Evolutionary conservation across 2,797 vertebrate species (phyloP).

Genomic region (Paramormyrops hopkinsi): DNA sequence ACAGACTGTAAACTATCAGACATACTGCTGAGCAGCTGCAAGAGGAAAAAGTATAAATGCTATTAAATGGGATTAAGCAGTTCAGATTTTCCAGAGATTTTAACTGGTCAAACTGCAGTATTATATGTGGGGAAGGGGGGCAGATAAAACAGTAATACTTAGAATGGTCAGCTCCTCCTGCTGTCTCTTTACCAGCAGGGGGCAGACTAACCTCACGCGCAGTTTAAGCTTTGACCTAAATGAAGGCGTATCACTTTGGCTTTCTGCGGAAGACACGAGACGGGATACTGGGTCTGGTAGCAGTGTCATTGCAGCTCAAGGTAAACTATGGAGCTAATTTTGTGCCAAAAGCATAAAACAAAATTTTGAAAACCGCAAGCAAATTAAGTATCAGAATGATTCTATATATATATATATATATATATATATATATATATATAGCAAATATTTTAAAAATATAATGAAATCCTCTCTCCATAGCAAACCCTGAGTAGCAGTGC

Average conservation of each 20-base stretch:
- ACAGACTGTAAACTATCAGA: too few species aligned
- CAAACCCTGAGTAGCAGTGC: background rate
- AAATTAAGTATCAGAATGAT: too few species aligned
- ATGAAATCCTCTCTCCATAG: background rate
- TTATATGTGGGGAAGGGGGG: background rate
- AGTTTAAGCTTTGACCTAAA: background rate
- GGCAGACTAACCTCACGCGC: background rate
- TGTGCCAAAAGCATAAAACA: background rate
- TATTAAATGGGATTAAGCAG: background rate
- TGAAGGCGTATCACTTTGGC: background rate
- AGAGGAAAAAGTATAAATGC: background rate
- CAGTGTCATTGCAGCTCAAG: background rate
- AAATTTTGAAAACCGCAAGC: background rate
- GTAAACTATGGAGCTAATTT: background rate
- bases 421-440: too few species aligned
- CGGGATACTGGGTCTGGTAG: background rate
- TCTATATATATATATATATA: too few species aligned
- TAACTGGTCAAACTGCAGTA: background rate
- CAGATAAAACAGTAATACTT: background rate
- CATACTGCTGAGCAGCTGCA: background rate
- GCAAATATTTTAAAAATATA: background rate
- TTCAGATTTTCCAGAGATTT: background rate
- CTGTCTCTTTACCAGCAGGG: background rate
- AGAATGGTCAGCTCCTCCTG: background rate
- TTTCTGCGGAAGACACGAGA: background rate